Base-by-base conservation (phyloP, 1,140 invertebrate species). In the Pachyrhynchus sulphureomaculatus region DNA sequence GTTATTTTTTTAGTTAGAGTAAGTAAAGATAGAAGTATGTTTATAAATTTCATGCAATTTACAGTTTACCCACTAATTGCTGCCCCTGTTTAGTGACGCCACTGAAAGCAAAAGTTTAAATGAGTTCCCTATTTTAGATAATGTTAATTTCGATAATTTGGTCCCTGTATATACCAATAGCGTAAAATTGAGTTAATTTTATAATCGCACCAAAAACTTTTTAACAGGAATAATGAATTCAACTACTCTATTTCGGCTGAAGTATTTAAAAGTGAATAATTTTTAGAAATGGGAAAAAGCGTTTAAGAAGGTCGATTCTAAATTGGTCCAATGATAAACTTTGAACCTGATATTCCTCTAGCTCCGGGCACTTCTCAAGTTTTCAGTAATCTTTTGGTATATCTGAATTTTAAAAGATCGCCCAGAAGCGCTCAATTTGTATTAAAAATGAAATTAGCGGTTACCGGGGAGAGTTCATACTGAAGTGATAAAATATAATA, bases 381-480 rank as follows among this genome's bases (percentile, higher is more conserved):
- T 61, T 53, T 61, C 58, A 53, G 58, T 53, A 61, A 61, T 61
- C 58, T 61, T 61, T 53, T 41, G 21, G 58, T 61, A 53, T 52
- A 61, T 61, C 58, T 61, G 49, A 61, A 61, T 61, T 61, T 61
- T 51, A 53, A 61, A 29, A 47, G 33, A 45, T 61, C 29, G 45
- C 58, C 48, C 48, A 45, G 58, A 18, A 58, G 55, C 55, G 55
- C 21, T 39, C 34, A 58, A 58, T 58, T 58, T 58, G 55, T 48
- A 48, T 48, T 58, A 48, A 58, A 58, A 48, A 29, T 32, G 20
- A 29, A 20, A 8, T 41, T 53, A 17, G 41, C 29, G 21, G 39
- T 24, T 24, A 9, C 53, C 1, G 26, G 26, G 26, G 5, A 29
- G n/a, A n/a, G n/a, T n/a, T n/a, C n/a, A n/a, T n/a, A n/a, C n/a